These are phyloP conservation scores for Drosophila quasianomalipes DNA, from an alignment of 2,888 invertebrate species.

Conservation along the genomic window DNA sequence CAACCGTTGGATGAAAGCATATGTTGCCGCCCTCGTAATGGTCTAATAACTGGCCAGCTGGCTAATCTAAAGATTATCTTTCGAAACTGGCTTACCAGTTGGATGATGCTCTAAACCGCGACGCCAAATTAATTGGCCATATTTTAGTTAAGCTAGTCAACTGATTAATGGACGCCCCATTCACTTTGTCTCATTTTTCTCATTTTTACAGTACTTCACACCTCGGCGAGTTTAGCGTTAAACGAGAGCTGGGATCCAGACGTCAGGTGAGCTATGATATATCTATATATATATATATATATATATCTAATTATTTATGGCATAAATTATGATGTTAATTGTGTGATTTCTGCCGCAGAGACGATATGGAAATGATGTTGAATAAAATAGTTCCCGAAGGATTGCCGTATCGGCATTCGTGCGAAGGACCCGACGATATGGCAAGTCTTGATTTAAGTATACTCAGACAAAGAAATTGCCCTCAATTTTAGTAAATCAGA, in stretches of 20 bases:
- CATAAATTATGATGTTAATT: slow-evolving; percentile 1
- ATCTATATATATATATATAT: neutral
- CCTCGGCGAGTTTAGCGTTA: slow-evolving; percentile 98
- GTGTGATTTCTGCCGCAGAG: slow-evolving; percentile 86
- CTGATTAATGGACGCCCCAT: slow-evolving; percentile 62
- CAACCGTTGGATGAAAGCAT: slow-evolving; percentile 11
- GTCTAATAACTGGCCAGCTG: slow-evolving; percentile 47
- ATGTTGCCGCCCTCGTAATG: slow-evolving; percentile 32
- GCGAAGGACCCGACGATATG: slow-evolving; percentile 99
- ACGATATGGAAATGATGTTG: slow-evolving; percentile 99
- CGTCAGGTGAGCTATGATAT: slow-evolving; percentile 87
- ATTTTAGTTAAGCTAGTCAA: slow-evolving; percentile 23
- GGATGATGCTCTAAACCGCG: neutral
- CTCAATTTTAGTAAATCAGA: neutral
- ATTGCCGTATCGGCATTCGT: slow-evolving; percentile 97
- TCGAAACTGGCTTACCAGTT: neutral
- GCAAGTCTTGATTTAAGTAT: slow-evolving; percentile 86
- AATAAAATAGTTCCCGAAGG: slow-evolving; percentile 99
- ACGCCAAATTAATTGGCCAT: neutral
- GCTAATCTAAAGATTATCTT: neutral
- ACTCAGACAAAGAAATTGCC: neutral
- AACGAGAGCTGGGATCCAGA: slow-evolving; percentile 99
- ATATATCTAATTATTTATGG: neutral
- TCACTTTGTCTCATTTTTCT: slow-evolving; percentile 45
- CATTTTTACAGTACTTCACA: slow-evolving; percentile 93